These are phyloP conservation scores for Eupithecia abbreviata DNA, from an alignment of 2,888 invertebrate genomes.

Conservation along the genomic window DNA sequence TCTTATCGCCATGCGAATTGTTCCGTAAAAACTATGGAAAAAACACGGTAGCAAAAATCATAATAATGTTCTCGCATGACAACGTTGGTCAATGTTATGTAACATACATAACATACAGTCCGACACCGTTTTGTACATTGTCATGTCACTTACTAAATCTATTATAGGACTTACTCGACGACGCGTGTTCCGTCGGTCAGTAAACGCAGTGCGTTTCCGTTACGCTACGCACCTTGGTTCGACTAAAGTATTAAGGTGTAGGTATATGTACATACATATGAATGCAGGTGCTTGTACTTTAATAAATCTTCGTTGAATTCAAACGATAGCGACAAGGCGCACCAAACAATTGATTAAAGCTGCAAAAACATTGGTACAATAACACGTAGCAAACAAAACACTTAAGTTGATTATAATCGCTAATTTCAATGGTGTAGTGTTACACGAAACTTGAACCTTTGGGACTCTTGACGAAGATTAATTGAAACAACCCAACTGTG, in stretches of 20 bases:
- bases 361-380: conserved; percentile 3
- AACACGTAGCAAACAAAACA: conserved; percentile 16
- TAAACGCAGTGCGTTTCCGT: not conserved
- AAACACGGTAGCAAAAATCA: not conserved
- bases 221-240: not conserved
- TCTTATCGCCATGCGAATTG: not conserved
- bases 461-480: not conserved
- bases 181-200: not conserved
- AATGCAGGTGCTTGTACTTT: conserved; percentile 3
- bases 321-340: conserved; percentile 11
- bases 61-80: not conserved
- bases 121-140: not conserved
- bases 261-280: not conserved
- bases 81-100: not conserved
- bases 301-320: conserved; percentile 20
- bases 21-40: not conserved
- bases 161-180: not conserved
- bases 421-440: conserved; percentile 6
- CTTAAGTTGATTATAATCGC: conserved; percentile 20
- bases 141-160: not conserved
- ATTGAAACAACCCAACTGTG: not conserved
- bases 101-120: not conserved
- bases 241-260: not conserved
- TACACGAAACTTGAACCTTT: not conserved
- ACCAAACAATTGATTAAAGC: conserved; percentile 8